phyloP scores from a whole-genome alignment of 2,797 vertebrate species.

The Eutrigla gurnardus region DNA sequence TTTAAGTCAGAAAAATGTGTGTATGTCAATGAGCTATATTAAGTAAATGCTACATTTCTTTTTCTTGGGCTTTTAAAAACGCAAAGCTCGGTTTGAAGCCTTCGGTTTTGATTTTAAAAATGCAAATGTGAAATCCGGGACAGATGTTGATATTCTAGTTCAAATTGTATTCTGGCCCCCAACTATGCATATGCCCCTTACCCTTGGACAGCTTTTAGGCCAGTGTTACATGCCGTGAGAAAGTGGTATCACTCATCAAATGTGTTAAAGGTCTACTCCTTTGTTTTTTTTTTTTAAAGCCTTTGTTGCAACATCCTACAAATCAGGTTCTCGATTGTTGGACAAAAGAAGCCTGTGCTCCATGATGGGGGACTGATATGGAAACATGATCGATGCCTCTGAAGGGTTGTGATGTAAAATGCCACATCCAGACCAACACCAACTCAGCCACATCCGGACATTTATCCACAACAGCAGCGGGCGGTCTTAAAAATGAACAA shows the following conservation, averaged over 20 bases:
- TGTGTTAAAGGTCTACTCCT: neutral
- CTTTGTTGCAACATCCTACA: too few species aligned
- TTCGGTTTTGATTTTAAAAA: neutral
- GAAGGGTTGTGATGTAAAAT: neutral
- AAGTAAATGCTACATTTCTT: neutral
- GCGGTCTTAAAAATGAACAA: conserved; percentile 1
- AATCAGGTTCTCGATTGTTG: too few species aligned
- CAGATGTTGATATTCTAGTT: neutral
- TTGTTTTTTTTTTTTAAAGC: too few species aligned
- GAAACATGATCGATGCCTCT: neutral
- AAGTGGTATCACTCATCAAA: too few species aligned
- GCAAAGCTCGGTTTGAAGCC: neutral
- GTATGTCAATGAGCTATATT: neutral
- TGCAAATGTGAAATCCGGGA: neutral
- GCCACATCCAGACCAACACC: too few species aligned
- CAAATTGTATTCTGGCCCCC: neutral
- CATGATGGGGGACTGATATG: neutral
- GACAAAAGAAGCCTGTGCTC: neutral
- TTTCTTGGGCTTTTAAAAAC: neutral
- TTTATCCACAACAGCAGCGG: neutral
- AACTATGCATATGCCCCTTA: neutral
- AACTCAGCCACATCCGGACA: neutral
- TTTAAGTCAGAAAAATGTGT: neutral
- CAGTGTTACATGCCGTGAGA: neutral
- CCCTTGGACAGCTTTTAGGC: too few species aligned